phyloP scores from a whole-genome alignment of 1,140 invertebrate genomes.

The Calliphora vicina region DNA sequence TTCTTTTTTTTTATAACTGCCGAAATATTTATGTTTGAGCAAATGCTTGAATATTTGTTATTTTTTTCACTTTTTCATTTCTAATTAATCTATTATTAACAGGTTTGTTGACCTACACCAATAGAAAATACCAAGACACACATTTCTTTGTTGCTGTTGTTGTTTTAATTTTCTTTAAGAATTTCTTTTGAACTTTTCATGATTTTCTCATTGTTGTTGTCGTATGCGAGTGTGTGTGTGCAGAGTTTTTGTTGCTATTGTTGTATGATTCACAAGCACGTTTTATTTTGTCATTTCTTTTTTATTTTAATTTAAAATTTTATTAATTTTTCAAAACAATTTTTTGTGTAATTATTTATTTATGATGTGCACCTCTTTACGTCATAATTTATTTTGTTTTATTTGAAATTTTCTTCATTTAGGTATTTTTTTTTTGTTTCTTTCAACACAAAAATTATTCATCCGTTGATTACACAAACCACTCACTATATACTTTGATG shows the following conservation, averaged over 20 bases:
- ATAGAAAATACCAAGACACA: not conserved
- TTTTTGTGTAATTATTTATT: conserved; percentile 1
- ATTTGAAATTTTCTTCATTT: not conserved
- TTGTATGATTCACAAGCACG: not conserved
- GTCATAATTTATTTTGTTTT: not conserved
- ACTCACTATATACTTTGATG: not conserved
- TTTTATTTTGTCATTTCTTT: not conserved
- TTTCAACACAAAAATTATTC: not conserved
- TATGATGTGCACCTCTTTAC: not conserved
- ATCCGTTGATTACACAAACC: conserved; percentile 10
- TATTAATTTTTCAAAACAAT: not conserved
- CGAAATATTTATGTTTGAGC: not conserved
- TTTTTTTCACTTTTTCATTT: no score
- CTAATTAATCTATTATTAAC: not conserved
- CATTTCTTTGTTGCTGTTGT: not conserved
- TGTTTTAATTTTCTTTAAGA: not conserved
- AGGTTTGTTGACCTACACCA: conserved; percentile 8
- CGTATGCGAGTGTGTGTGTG: not conserved
- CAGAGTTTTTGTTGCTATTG: not conserved
- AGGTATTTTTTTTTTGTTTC: not conserved
- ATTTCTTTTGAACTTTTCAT: not conserved
- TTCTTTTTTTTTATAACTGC: no score
- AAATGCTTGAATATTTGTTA: not conserved
- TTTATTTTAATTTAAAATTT: not conserved
- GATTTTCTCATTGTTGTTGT: not conserved